Evolutionary conservation across 2,888 invertebrate species (phyloP), one percentile per base, ranked within the genome.

Genomic region (Bibio marci): DNA sequence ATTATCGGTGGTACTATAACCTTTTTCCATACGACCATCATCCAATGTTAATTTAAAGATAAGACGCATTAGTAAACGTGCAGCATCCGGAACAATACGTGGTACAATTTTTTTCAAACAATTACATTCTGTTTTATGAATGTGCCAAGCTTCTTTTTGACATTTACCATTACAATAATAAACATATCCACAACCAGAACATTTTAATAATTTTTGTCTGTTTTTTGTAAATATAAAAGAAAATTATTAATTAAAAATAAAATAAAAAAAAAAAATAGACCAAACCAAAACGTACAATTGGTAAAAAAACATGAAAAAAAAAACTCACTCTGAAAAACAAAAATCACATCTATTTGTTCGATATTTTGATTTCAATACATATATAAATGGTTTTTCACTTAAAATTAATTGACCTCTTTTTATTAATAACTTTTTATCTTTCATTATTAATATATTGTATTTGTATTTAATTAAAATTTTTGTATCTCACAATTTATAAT

Each of bases 101-200:
- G 87, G 83, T 3, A 70, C 59, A 27, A 82, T 67, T 44, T 70
- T 69, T 52, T 78, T 79, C 41, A 90, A 67, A 55, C 75, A 78
- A 25, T 66, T 59, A 55, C 92, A 92, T 65, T 92, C 92, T 53
- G 65, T 64, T 64, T 83, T 88, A 57, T 91, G 91, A 42, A 79
- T 66, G 10, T 58, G 54, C 91, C 91, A 92, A 11, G 80, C 78
- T 48, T 75, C 70, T 56, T 68, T 76, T 62, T 92, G 92, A 58
- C 92, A 92, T 28, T 57, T 58, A 37, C 73, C 70, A 46, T 77
- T 76, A 53, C 92, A 92, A 53, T 91, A 92, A 57, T 76, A 73
- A 1, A 83, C 77, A 52, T 79, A 80, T 40, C 78, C 74, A 62
- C 91, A 92, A 38, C 72, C 77, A 1, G 85, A 78, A 60, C 92